Evolutionary conservation across 2,888 invertebrate genomes (phyloP).

Genomic region (Sisyra terminalis): DNA sequence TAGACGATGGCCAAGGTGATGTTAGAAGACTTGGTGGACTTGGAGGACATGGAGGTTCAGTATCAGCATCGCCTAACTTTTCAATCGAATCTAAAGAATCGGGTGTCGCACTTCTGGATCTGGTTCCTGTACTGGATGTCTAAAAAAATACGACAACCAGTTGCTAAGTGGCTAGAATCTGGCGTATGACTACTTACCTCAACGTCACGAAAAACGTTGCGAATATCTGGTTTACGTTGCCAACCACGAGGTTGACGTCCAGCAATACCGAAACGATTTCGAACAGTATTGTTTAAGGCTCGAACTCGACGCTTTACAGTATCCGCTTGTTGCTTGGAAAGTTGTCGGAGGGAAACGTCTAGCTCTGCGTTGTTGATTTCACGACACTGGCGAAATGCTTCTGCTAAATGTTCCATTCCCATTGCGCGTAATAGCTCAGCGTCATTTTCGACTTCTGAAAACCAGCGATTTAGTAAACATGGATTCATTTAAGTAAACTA

Average conservation of each 20-base stretch:
- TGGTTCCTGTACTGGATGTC: slow-evolving; percentile 65
- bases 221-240: slow-evolving; percentile 56
- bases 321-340: slow-evolving; percentile 58
- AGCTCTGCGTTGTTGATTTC: slow-evolving; percentile 49
- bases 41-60: neutral
- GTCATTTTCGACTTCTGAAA: slow-evolving; percentile 56
- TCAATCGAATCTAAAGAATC: slow-evolving; percentile 66
- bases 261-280: slow-evolving; percentile 40
- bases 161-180: too few species aligned
- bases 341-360: slow-evolving; percentile 38
- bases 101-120: slow-evolving; percentile 76
- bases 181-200: slow-evolving; percentile 56
- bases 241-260: slow-evolving; percentile 30
- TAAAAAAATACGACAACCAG: slow-evolving; percentile 26
- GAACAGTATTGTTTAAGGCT: slow-evolving; percentile 59
- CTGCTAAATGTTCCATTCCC: slow-evolving; percentile 52
- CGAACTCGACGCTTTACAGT: slow-evolving; percentile 58
- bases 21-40: neutral
- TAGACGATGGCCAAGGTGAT: neutral
- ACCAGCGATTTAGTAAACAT: slow-evolving; percentile 12
- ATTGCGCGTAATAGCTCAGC: slow-evolving; percentile 60
- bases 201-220: slow-evolving; percentile 68
- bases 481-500: too few species aligned
- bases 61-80: slow-evolving; percentile 10
- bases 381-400: slow-evolving; percentile 50